These are phyloP conservation scores for Lamproptera curius DNA, from an alignment of 2,888 invertebrate species.

Conservation along the genomic window DNA sequence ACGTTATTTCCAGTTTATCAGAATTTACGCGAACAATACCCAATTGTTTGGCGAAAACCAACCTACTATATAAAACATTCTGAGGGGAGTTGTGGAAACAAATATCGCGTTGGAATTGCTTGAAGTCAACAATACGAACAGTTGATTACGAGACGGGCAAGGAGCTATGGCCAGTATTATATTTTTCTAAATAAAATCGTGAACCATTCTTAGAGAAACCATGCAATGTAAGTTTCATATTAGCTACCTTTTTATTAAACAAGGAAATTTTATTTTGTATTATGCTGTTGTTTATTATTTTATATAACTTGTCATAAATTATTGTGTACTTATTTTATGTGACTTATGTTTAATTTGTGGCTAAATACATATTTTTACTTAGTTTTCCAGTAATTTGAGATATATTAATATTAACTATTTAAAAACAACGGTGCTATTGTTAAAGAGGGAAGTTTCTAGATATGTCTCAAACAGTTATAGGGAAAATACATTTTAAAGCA, in stretches of 20 bases:
- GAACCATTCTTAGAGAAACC: conserved; percentile 2
- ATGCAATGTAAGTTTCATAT: conserved; percentile 16
- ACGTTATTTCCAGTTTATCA: conserved; percentile 19
- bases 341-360: no score
- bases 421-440: no score
- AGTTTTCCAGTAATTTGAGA: no score
- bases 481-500: no score
- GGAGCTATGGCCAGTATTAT: conserved; percentile 21
- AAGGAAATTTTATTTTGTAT: no score
- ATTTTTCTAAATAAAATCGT: conserved; percentile 16
- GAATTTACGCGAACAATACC: conserved; percentile 48
- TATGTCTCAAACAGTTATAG: no score
- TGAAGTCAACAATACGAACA: conserved; percentile 20
- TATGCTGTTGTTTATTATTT: no score
- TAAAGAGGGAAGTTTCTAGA: no score
- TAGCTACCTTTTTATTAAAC: neutral
- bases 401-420: no score
- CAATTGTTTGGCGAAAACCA: conserved; percentile 51
- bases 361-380: no score
- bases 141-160: conserved; percentile 24
- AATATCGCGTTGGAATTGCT: conserved; percentile 24
- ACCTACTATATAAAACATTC: conserved; percentile 62
- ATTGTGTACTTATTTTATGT: no score
- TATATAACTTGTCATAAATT: no score
- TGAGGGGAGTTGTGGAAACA: conserved; percentile 25